Conservation (phyloP, 2,888 invertebrate genomes). For the Eupithecia inturbata region DNA sequence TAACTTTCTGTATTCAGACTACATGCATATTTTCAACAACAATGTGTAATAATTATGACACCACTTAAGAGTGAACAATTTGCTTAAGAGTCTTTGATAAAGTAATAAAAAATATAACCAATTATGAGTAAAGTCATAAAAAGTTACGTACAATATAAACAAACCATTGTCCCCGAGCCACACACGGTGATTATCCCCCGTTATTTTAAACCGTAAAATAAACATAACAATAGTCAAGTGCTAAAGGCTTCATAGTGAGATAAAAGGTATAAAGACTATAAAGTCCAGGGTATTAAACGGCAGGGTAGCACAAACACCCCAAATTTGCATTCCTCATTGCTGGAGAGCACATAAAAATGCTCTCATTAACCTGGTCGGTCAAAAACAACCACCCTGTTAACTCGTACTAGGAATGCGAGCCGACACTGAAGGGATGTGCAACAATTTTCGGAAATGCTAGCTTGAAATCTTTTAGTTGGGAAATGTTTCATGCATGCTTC, state of each 20-base stretch:
- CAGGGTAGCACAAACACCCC: slow-evolving; percentile 69
- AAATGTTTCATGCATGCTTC: neutral
- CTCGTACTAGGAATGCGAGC: slow-evolving; percentile 44
- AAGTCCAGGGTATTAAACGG: slow-evolving; percentile 75
- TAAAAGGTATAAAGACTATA: slow-evolving; percentile 75
- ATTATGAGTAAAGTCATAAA: neutral
- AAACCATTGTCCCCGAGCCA: slow-evolving; percentile 8
- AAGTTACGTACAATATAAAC: neutral
- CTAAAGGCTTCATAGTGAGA: slow-evolving; percentile 61
- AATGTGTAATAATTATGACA: neutral
- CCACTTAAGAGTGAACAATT: neutral
- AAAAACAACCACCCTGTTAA: slow-evolving; percentile 65
- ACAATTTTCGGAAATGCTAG: slow-evolving; percentile 38
- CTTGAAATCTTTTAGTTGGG: slow-evolving; percentile 8
- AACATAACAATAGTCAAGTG: slow-evolving; percentile 68
- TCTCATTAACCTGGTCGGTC: slow-evolving; percentile 81
- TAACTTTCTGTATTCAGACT: slow-evolving; percentile 35
- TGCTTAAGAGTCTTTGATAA: neutral
- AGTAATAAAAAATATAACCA: neutral
- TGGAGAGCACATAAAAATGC: slow-evolving; percentile 79
- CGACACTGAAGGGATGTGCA: slow-evolving; percentile 45
- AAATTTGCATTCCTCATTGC: slow-evolving; percentile 84
- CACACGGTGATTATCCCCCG: slow-evolving; percentile 37
- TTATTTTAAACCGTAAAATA: slow-evolving; percentile 51
- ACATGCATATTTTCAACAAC: slow-evolving; percentile 28